Evolutionary conservation across 2,888 invertebrate species (phyloP), one percentile per base, ranked within the genome.

Genomic region (Falcaria lacertinaria): DNA sequence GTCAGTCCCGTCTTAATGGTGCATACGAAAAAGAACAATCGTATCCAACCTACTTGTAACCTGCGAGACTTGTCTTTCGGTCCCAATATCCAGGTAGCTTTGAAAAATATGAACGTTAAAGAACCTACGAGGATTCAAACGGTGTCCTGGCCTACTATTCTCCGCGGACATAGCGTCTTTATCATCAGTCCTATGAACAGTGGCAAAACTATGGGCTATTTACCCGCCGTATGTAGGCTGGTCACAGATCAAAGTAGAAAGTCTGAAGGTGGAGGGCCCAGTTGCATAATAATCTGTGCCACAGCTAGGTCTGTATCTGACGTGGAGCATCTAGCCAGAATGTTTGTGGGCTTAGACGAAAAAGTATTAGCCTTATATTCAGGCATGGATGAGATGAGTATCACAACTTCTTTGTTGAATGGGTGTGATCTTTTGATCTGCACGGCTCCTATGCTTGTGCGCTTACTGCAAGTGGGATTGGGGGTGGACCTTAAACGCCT

Each of bases 401-500:
- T 85, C 1, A 68, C 87, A 57, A 84, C 86, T 0, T 65, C 85
- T 6, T 69, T 94, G 33, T 64, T 92, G 0, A 93, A 92, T 57
- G 93, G 94, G 0, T 94, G 93, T 66, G 93, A 95, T 56, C 80
- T 96, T 36, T 76, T 96, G 32, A 90, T 96, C 1, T 90, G 93
- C 5, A 95, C 95, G 0, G 94, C 95, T 0, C 74, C 90, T 0
- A 90, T 68, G 72, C 91, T 63, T 55, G 87, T 47, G 64, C 92
- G 57, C 64, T 92, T 69, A 48, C 90, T 60, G 48, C 85, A 54
- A 64, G 71, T 61, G 0, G 74, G 82, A 34, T 65, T 86, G 68
- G 65, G 86, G 59, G 48, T 94, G 0, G 92, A 92, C 64, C 80
- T 94, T 1, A 85, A 91, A 5, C 82, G 92, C 16, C 74, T 96